These are phyloP conservation scores for Cheilosia vernalis DNA, from an alignment of 2,888 invertebrate genomes.

Conservation along the genomic window DNA sequence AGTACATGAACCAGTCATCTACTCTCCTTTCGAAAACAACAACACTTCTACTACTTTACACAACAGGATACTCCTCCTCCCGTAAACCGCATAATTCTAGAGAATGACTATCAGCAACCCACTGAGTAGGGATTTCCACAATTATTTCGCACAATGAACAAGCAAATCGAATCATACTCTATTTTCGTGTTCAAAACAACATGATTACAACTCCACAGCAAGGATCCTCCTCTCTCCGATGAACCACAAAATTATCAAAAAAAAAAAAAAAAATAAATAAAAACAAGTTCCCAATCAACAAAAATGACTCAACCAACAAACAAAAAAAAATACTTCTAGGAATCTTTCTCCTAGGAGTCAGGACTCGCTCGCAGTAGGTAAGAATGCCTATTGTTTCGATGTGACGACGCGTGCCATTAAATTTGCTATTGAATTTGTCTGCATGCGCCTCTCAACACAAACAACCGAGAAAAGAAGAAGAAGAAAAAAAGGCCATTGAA, in stretches of 20 bases:
- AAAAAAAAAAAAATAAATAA: constrained; percentile 1
- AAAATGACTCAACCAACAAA: constrained; percentile 16
- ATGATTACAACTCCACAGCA: not conserved
- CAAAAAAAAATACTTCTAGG: not conserved
- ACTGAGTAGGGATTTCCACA: not conserved
- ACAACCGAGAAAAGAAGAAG: not conserved
- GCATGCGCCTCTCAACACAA: constrained; percentile 28
- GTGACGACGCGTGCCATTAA: constrained; percentile 63
- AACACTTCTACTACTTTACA: too few relatives aligned
- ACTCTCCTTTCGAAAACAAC: too few relatives aligned
- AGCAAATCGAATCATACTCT: not conserved
- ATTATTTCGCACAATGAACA: not conserved
- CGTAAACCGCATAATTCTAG: too few relatives aligned
- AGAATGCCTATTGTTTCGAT: constrained; percentile 50
- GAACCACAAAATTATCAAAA: not conserved
- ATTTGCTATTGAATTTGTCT: constrained; percentile 63
- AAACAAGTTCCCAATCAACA: constrained; percentile 7
- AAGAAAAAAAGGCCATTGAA: constrained; percentile 35
- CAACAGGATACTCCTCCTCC: too few relatives aligned
- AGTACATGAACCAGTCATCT: too few relatives aligned
- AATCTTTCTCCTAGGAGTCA: constrained; percentile 1
- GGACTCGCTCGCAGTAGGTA: not conserved
- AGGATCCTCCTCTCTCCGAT: not conserved
- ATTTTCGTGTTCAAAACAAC: not conserved
- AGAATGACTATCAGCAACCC: too few relatives aligned